Percentiles rank a stretch among this genome's conserved stretches.
Evolutionary conservation across 2,888 invertebrate genomes (phyloP).

Genomic region (Aphodius granarius): DNA sequence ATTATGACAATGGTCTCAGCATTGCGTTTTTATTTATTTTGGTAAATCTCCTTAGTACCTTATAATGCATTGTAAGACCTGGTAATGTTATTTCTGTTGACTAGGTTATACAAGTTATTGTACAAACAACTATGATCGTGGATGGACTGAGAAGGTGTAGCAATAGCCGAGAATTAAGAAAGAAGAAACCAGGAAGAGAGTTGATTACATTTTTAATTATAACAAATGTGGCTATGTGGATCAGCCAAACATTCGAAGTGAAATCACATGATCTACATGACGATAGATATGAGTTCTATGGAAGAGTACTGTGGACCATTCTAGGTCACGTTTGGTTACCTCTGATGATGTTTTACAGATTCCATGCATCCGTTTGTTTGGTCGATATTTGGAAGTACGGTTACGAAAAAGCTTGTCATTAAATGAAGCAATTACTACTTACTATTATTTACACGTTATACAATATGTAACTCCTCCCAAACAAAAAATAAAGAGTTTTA

Average conservation of each 20-base stretch:
- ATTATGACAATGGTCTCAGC: constrained; percentile 49
- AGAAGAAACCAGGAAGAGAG: constrained; percentile 73
- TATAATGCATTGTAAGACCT: too few relatives aligned
- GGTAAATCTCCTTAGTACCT: too few relatives aligned
- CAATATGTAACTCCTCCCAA: too few relatives aligned
- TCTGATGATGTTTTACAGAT: constrained; percentile 76
- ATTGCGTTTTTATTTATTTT: constrained; percentile 39
- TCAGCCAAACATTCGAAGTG: constrained; percentile 71
- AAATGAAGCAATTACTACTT: too few relatives aligned
- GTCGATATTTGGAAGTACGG: constrained; percentile 79
- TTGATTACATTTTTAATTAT: constrained; percentile 75
- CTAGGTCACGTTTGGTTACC: constrained; percentile 74
- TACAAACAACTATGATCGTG: constrained; percentile 74
- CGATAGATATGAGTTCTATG: constrained; percentile 68
- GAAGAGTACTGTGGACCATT: constrained; percentile 71
- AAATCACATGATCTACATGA: constrained; percentile 59
- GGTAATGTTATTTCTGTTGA: background rate
- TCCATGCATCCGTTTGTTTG: constrained; percentile 77
- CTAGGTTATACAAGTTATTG: constrained; percentile 69
- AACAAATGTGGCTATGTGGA: constrained; percentile 77
- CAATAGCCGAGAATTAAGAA: constrained; percentile 63
- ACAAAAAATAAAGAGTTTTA: too few relatives aligned
- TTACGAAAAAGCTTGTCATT: constrained; percentile 61
- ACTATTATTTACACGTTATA: too few relatives aligned
- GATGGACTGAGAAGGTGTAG: constrained; percentile 76